phyloP scores from a whole-genome alignment of 2,113 vertebrate species.

The Anser brachyrhynchus region DNA sequence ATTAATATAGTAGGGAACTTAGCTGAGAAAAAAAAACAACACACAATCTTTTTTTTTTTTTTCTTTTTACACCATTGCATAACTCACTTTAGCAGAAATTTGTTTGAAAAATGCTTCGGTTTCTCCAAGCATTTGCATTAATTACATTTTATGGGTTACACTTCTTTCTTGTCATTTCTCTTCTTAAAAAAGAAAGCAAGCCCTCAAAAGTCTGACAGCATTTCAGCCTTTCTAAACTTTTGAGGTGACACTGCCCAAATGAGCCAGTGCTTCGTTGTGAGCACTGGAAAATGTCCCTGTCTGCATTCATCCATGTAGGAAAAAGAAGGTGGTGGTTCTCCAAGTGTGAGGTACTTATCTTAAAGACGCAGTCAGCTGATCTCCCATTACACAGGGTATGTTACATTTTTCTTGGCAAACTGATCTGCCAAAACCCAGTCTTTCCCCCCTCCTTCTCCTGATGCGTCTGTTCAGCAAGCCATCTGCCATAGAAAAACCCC shows the following conservation, averaged over 20 bases:
- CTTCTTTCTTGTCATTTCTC: slow-evolving; percentile 5
- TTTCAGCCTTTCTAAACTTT: slow-evolving; percentile 12
- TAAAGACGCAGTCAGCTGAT: slow-evolving; percentile 9
- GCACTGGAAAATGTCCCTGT: neutral
- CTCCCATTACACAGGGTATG: neutral
- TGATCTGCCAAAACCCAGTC: neutral
- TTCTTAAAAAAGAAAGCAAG: slow-evolving; percentile 8
- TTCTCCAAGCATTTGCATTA: slow-evolving; percentile 49
- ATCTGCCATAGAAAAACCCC: slow-evolving; percentile 8
- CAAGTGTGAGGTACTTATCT: neutral
- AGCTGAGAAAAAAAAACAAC: slow-evolving; percentile 80
- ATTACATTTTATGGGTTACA: slow-evolving; percentile 31
- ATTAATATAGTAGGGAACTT: slow-evolving; percentile 99
- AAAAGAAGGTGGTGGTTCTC: neutral
- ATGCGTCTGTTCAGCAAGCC: slow-evolving; percentile 6
- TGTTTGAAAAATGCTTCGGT: slow-evolving; percentile 61
- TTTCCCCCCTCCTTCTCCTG: neutral
- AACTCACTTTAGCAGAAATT: slow-evolving; percentile 78
- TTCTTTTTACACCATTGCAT: slow-evolving; percentile 77
- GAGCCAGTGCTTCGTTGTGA: slow-evolving; percentile 9
- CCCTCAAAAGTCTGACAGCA: neutral
- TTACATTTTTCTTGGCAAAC: slow-evolving; percentile 12
- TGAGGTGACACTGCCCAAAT: neutral
- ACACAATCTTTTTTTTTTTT: slow-evolving; percentile 57
- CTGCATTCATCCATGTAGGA: neutral